These are phyloP conservation scores for Drosophila murphyi DNA, from an alignment of 1,140 invertebrate species.

Conservation along the genomic window DNA sequence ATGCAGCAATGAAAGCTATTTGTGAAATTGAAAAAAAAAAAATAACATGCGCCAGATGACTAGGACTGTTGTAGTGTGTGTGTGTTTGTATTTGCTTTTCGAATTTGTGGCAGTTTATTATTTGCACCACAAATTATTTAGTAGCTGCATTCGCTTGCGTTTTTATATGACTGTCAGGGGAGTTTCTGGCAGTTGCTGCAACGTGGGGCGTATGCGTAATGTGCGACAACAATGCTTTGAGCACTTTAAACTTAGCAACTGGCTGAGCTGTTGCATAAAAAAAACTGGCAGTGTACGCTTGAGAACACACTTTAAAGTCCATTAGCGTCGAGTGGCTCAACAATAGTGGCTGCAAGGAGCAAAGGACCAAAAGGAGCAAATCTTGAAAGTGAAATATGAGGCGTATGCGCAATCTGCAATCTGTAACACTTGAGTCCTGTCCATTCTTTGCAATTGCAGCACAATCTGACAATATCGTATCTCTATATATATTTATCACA, in stretches of 20 bases:
- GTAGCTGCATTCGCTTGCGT: not conserved
- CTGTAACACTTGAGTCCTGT: slow-evolving; percentile 25
- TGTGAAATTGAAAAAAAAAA: slow-evolving; percentile 65
- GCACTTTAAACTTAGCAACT: slow-evolving; percentile 56
- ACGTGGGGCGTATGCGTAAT: slow-evolving; percentile 70
- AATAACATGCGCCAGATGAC: slow-evolving; percentile 26
- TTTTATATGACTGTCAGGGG: slow-evolving; percentile 16
- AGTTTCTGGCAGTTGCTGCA: slow-evolving; percentile 47
- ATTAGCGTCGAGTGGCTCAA: slow-evolving; percentile 73
- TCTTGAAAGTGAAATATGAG: slow-evolving; percentile 41
- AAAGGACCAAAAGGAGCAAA: slow-evolving; percentile 23
- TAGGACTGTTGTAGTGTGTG: slow-evolving; percentile 16
- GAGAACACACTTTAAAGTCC: slow-evolving; percentile 81
- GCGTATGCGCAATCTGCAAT: slow-evolving; percentile 40
- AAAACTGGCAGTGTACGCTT: slow-evolving; percentile 59
- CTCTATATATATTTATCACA: slow-evolving; percentile 41
- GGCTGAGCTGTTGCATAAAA: slow-evolving; percentile 8
- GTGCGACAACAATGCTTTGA: slow-evolving; percentile 50
- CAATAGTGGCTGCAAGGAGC: slow-evolving; percentile 30
- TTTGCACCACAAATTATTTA: slow-evolving; percentile 37
- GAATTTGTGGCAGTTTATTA: slow-evolving; percentile 38
- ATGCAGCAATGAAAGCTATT: slow-evolving; percentile 65
- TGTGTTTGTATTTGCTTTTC: slow-evolving; percentile 2
- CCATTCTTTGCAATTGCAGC: slow-evolving; percentile 14
- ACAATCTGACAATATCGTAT: slow-evolving; percentile 43